Percentiles rank a stretch among this genome's conserved stretches.
phyloP scores from a whole-genome alignment of 2,888 invertebrate genomes.

The Netelia virgata region DNA sequence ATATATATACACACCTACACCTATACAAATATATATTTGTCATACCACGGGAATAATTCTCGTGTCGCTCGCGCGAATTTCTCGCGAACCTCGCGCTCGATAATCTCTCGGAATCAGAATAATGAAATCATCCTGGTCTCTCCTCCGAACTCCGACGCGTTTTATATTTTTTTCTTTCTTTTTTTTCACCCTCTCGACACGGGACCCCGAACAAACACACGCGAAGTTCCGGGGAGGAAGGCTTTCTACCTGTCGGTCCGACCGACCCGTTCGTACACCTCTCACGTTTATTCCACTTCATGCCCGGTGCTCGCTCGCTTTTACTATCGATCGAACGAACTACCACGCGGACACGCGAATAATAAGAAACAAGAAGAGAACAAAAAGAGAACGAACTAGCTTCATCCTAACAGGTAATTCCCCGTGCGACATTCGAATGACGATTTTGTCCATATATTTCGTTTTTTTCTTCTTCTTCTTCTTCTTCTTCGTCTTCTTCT shows the following conservation, averaged over 20 bases:
- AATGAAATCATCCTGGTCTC: conserved; percentile 69
- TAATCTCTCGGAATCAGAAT: conserved; percentile 69
- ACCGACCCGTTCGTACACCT: not conserved
- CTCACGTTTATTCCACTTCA: not conserved
- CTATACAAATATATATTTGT: conserved; percentile 10
- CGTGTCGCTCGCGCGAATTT: conserved; percentile 50
- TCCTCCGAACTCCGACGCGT: conserved; percentile 1
- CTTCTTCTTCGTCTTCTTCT: no score
- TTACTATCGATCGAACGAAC: conserved; percentile 36
- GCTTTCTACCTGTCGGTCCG: conserved; percentile 14
- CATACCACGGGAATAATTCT: conserved; percentile 57
- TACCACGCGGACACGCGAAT: not conserved
- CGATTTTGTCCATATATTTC: conserved; percentile 1
- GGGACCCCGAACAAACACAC: conserved; percentile 22
- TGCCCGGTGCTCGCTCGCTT: not conserved
- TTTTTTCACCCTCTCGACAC: conserved; percentile 7
- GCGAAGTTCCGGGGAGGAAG: conserved; percentile 14
- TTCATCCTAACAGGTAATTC: not conserved
- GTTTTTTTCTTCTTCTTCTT: not conserved
- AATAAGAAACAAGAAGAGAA: not conserved
- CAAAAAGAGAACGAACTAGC: not conserved
- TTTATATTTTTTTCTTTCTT: not conserved
- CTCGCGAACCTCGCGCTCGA: conserved; percentile 66
- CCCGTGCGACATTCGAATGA: not conserved
- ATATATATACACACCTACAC: not conserved